Base-by-base conservation (phyloP, 1,140 invertebrate genomes). In the Oedothorax gibbosus region DNA sequence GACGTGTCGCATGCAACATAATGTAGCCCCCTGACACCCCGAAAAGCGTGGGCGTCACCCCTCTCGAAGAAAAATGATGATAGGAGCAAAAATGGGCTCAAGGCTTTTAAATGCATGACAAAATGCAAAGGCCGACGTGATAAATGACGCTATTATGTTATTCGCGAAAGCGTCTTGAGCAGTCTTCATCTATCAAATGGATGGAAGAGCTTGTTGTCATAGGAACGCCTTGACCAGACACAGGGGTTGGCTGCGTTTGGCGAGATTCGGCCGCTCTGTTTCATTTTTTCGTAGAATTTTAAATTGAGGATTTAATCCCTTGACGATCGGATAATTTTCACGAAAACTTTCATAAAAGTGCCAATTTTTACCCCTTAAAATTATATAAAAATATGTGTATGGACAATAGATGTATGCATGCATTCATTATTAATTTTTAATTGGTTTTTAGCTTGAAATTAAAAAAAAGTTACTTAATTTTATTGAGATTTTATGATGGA, bases 91-190 rank as follows among this genome's bases (percentile, higher is more conserved):
- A 84, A 84, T 84, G 69, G 81, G 81, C 81, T 84, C 71, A 66
- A 64, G 71, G 71, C 81, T 84, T 84, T 84, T 84, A 84, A 84
- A 84, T 84, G 81, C 81, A 84, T 76, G 81, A 84, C 81, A 84
- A 84, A 84, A 84, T 84, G 81, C 81, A 84, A 84, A 84, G 72
- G 81, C 71, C 76, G 35, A 35, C 35, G 68, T 84, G 81, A 84
- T 84, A 84, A 84, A 84, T 84, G 81, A 84, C 72, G 81, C 81
- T 76, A 84, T 84, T 84, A 84, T 84, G 81, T 84, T 84, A 84
- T 84, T 84, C 81, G 72, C 81, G 64, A 84, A 72, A 84, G 81
- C 81, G 81, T 75, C 81, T 84, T 76, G 81, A 84, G 81, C 71
- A 76, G 71, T 84, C 81, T 84, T 76, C 81, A 84, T 84, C 81